phyloP scores from a whole-genome alignment of 2,797 vertebrate genomes.

The Mareca penelope region DNA sequence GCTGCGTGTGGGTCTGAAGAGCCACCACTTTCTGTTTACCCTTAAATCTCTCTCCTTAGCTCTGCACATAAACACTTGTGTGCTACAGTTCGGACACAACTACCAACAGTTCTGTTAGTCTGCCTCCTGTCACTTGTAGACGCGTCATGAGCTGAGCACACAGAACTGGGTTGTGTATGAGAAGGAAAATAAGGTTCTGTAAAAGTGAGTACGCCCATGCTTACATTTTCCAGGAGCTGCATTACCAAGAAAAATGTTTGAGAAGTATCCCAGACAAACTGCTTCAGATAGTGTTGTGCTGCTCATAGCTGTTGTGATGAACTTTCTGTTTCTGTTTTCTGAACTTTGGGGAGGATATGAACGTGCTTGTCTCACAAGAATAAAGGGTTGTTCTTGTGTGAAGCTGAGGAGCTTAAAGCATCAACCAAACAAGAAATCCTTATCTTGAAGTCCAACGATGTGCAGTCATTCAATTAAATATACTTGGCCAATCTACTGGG shows the following conservation, averaged over 20 bases:
- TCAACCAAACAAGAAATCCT: background rate
- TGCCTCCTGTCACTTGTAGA: background rate
- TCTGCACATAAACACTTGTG: background rate
- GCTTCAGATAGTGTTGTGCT: background rate
- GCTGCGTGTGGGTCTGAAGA: background rate
- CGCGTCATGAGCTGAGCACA: background rate
- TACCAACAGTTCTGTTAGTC: background rate
- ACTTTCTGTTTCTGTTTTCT: background rate
- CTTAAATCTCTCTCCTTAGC: background rate
- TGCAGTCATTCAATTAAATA: background rate
- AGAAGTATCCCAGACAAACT: background rate
- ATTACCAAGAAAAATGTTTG: background rate
- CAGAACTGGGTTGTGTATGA: background rate
- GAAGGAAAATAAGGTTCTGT: background rate
- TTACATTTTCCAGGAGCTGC: background rate
- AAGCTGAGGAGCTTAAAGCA: background rate
- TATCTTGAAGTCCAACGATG: background rate
- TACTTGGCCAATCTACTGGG: background rate
- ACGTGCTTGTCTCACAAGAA: constrained; percentile 11
- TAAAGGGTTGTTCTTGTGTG: background rate
- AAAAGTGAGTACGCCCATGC: background rate
- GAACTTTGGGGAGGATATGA: constrained; percentile 3
- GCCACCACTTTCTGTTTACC: background rate
- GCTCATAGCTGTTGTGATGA: background rate
- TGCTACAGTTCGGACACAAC: background rate